phyloP scores from a whole-genome alignment of 2,113 vertebrate species.

The Poeciliopsis turrubarensis region DNA sequence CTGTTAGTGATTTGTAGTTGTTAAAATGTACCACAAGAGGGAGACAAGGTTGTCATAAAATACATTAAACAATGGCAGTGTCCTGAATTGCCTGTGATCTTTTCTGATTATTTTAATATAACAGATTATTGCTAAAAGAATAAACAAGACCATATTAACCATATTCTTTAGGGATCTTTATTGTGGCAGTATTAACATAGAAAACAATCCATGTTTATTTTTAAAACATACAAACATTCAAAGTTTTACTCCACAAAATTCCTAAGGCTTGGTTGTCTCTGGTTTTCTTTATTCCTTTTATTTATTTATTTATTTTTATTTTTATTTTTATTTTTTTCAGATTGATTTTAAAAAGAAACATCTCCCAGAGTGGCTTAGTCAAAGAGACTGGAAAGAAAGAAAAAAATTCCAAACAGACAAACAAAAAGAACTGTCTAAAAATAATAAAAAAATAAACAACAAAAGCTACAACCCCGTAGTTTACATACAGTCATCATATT shows the following conservation, averaged over 20 bases:
- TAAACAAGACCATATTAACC: conserved; percentile 7
- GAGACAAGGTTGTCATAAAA: conserved; percentile 32
- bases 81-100: background rate
- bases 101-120: background rate
- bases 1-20: no score
- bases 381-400: conserved; percentile 85
- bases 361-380: conserved; percentile 89
- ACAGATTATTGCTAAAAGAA: background rate
- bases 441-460: background rate
- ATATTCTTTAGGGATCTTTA: conserved; percentile 86
- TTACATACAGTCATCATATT: background rate
- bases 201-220: conserved; percentile 90
- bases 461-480: background rate
- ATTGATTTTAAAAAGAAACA: conserved; percentile 48
- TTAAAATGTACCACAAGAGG: conserved; percentile 32
- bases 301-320: conserved; percentile 39
- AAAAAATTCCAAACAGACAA: conserved; percentile 48
- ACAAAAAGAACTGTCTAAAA: background rate
- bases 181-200: conserved; percentile 96
- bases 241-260: conserved; percentile 95
- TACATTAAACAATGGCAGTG: background rate
- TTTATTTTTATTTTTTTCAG: conserved; percentile 35
- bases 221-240: conserved; percentile 94
- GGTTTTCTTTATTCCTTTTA: conserved; percentile 25
- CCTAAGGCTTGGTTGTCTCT: conserved; percentile 91